Evolutionary conservation across 1,140 invertebrate species (phyloP), one percentile per base, ranked within the genome.

Genomic region (Asbolus verrucosus): DNA sequence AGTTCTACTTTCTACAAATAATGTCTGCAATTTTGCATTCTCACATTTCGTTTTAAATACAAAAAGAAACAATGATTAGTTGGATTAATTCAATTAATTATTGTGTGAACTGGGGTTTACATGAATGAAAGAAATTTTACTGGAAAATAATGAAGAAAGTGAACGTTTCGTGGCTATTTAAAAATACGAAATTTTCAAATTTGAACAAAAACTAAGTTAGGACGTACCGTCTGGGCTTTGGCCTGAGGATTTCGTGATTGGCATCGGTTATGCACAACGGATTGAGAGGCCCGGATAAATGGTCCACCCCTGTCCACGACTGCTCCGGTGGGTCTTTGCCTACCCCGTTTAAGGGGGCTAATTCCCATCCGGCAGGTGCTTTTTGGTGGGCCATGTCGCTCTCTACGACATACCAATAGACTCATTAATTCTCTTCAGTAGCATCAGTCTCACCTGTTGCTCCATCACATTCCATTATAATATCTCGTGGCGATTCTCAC

Each of bases 241-340:
- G 93, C 73, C 93, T 84, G 62, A 95, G 86, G 79, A 95, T 94
- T 81, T 95, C 92, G 82, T 94, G 92, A 74, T 89, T 91, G 68
- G 88, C 86, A 80, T 90, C 89, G 3, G 88, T 87, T 74, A 90
- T 89, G 78, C 88, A 89, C 33, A 89, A 83, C 62, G 87, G 88
- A 80, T 87, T 88, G 67, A 89, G 80, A 11, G 89, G 87, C 67
- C 88, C 87, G 70, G 86, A 85, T 72, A 88, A 83, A 77, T 89
- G 87, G 78, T 88, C 87, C 66, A 87, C 86, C 67, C 83, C 81
- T 15, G 80, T 78, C 76, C 81, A 82, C 38, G 79, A 78, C 38
- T 80, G 77, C 36, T 82, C 80, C 1, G 73, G 67, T 8, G 74
- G 67, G 21, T 74, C 74, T 4, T 72, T 73, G 6, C 68, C 65